Percentiles rank a stretch among this genome's conserved stretches.
Conservation (phyloP, 2,113 vertebrate genomes). For the Cnemophilus loriae region DNA sequence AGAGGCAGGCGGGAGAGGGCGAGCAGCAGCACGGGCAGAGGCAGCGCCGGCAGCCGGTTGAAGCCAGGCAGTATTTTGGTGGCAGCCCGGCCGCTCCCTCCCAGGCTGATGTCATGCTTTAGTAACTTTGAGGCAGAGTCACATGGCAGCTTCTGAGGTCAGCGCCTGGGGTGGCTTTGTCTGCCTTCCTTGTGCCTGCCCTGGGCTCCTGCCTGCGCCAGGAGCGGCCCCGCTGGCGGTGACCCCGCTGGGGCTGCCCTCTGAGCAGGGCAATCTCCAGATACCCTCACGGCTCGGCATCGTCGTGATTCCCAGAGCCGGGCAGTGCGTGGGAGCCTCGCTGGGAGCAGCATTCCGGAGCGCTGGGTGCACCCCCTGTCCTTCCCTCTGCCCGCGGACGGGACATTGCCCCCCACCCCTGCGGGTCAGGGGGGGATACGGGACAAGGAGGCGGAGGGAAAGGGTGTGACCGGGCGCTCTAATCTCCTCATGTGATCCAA, state of each 20-base stretch:
- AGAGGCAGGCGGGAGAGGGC: not conserved
- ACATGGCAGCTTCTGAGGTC: constrained; percentile 68
- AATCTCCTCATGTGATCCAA: constrained; percentile 32
- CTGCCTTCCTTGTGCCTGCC: not conserved
- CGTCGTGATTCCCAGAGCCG: accelerated
- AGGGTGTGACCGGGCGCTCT: not conserved
- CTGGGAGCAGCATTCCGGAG: not conserved
- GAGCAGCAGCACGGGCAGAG: not conserved
- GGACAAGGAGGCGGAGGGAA: not conserved
- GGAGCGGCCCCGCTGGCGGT: not conserved
- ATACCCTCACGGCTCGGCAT: accelerated
- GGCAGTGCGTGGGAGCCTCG: not conserved
- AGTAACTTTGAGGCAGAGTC: constrained; percentile 69
- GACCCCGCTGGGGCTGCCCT: not conserved
- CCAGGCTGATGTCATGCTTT: constrained; percentile 76
- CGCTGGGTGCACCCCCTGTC: accelerated
- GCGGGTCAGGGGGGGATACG: not conserved
- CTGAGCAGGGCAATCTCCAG: accelerated
- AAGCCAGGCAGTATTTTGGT: constrained; percentile 68
- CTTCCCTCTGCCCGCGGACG: not conserved
- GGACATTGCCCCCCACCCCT: not conserved
- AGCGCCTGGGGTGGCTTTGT: constrained; percentile 40
- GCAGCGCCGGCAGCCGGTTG: constrained; percentile 44
- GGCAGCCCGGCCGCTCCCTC: constrained; percentile 2
- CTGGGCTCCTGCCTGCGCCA: not conserved